phyloP scores from a whole-genome alignment of 2,113 vertebrate genomes.

The Pseudorectes ferrugineus region DNA sequence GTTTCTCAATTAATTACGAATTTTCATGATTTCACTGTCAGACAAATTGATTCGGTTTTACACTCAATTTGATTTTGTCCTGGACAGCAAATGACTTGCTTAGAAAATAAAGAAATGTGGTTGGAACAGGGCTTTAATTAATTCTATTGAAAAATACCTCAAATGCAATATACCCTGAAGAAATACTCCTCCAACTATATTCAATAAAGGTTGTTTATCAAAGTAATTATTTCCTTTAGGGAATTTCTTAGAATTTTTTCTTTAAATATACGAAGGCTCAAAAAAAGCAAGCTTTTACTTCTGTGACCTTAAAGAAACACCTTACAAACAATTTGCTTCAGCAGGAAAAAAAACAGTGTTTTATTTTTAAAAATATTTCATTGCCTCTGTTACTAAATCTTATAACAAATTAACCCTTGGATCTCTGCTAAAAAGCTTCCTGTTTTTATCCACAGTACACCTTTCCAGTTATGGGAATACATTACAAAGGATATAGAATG shows the following conservation, averaged over 20 bases:
- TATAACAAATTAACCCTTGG: not conserved
- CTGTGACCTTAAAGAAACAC: not conserved
- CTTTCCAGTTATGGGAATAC: not conserved
- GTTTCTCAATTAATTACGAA: not conserved
- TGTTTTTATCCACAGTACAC: not conserved
- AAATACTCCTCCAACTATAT: conserved; percentile 33
- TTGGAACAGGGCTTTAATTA: conserved; percentile 55
- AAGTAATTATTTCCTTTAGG: conserved; percentile 61
- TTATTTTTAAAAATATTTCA: not conserved
- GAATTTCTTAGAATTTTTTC: conserved; percentile 20
- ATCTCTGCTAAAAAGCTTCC: not conserved
- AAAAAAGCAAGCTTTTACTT: conserved; percentile 15
- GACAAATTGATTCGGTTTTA: conserved; percentile 53
- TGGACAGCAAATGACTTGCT: conserved; percentile 20
- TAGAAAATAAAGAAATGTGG: conserved; percentile 20
- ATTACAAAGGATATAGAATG: not conserved
- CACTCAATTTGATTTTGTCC: conserved; percentile 52
- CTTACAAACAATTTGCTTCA: not conserved
- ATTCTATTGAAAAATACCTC: conserved; percentile 56
- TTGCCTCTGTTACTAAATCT: not conserved
- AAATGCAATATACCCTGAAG: conserved; percentile 32
- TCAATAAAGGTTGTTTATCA: conserved; percentile 61
- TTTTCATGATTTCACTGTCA: conserved; percentile 37
- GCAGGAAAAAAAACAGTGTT: not conserved
- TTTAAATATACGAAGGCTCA: not conserved